Conservation (phyloP, 2,888 invertebrate species). For the Eudemis profundana region DNA sequence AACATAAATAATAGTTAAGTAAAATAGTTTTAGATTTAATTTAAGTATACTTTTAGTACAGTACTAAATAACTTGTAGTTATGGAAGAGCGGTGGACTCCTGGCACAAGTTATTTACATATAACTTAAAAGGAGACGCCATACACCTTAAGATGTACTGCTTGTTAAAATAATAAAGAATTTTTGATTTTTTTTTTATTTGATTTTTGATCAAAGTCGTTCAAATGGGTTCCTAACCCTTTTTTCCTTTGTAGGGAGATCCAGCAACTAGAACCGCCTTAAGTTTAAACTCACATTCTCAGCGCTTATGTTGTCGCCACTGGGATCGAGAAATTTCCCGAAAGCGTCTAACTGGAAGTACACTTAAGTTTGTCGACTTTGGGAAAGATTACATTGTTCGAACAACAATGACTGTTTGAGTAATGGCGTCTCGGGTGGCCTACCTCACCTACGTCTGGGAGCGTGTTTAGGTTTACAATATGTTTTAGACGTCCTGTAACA, state of each 20-base stretch:
- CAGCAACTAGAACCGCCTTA: conserved; percentile 14
- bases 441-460: not conserved
- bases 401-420: conserved; percentile 39
- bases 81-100: too few species aligned
- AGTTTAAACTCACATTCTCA: conserved; percentile 24
- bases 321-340: conserved; percentile 19
- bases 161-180: too few species aligned
- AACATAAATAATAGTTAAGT: too few species aligned
- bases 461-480: conserved; percentile 35
- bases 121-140: too few species aligned
- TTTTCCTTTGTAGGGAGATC: too few species aligned
- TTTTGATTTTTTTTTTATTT: not conserved
- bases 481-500: conserved; percentile 9
- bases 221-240: too few species aligned
- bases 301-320: conserved; percentile 23
- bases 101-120: too few species aligned
- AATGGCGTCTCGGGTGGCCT: conserved; percentile 25
- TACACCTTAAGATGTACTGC: too few species aligned
- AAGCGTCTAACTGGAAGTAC: conserved; percentile 34
- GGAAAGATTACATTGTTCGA: conserved; percentile 40
- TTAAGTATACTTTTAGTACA: too few species aligned
- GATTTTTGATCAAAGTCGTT: too few species aligned
- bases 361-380: conserved; percentile 37
- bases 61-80: too few species aligned
- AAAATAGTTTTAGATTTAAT: too few species aligned